Conservation (phyloP, 2,113 vertebrate genomes). For the Steatornis caripensis region DNA sequence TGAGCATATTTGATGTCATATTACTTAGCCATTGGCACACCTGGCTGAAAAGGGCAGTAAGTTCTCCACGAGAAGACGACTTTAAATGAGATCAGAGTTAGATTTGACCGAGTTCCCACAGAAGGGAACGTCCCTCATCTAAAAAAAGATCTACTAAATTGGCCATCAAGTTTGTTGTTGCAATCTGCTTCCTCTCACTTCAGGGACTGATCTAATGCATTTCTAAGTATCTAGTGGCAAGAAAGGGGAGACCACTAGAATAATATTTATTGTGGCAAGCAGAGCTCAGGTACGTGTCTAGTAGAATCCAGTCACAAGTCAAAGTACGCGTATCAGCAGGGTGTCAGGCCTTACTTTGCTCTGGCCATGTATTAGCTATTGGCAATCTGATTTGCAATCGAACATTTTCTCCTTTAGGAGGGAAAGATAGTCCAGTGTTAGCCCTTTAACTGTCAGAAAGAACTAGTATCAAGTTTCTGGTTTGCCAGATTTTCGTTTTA, state of each 20-base stretch:
- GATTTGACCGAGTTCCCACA: background rate
- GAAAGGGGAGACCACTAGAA: background rate
- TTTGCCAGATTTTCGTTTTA: background rate
- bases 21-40: background rate
- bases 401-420: background rate
- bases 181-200: background rate
- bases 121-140: background rate
- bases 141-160: background rate
- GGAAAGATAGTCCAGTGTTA: background rate
- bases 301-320: background rate
- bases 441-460: background rate
- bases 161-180: background rate
- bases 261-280: background rate
- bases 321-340: background rate
- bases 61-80: background rate
- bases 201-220: background rate
- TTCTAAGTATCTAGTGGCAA: background rate
- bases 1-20: background rate
- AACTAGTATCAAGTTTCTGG: background rate
- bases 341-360: background rate
- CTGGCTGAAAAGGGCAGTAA: background rate
- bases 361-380: background rate
- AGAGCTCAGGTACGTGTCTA: background rate
- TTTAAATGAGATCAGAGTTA: background rate
- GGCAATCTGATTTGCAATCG: background rate